These are phyloP conservation scores for Onychomys torridus DNA, from an alignment of 2,797 vertebrate species.

Conservation along the genomic window DNA sequence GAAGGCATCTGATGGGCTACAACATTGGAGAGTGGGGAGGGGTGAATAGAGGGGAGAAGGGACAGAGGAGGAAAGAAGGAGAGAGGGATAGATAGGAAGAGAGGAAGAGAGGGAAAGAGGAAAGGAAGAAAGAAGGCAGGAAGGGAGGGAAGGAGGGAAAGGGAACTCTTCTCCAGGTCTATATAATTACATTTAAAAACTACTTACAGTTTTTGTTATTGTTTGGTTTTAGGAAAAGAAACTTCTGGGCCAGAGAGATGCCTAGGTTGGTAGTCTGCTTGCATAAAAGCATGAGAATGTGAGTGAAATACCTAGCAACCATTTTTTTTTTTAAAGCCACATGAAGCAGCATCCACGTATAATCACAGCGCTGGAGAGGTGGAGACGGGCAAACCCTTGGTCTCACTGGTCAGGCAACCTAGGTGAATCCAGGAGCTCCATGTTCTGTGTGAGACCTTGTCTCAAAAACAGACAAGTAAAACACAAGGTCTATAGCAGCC, in stretches of 20 bases:
- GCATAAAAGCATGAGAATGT: background rate
- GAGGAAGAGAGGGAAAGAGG: no score
- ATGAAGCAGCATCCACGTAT: background rate
- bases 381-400: background rate
- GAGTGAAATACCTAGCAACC: background rate
- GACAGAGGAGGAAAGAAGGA: no score
- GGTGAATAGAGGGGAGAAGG: background rate
- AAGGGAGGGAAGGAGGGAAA: no score
- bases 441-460: background rate
- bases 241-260: background rate
- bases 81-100: no score
- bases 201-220: background rate
- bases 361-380: background rate
- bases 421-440: background rate
- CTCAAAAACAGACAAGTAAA: background rate
- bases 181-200: conserved; percentile 32
- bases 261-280: background rate
- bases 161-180: background rate
- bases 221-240: background rate
- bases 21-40: background rate
- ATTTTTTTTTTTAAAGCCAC: background rate
- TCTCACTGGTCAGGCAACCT: background rate
- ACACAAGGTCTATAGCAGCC: background rate
- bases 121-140: no score
- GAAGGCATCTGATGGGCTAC: background rate